These are phyloP conservation scores for Otolemur crassicaudatus DNA, from an alignment of 2,797 vertebrate genomes.

Conservation along the genomic window DNA sequence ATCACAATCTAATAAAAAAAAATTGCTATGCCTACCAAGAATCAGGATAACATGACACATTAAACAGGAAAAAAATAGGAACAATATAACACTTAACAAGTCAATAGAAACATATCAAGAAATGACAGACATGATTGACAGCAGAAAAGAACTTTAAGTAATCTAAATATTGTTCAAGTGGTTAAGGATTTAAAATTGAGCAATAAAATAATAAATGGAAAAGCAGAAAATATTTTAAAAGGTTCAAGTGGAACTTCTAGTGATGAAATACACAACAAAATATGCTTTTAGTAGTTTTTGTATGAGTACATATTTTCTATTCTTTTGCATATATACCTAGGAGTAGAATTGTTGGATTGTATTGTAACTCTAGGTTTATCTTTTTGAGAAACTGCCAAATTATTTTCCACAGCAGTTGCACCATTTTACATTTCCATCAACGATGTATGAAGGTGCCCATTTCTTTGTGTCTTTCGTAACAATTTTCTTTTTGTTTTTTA, in stretches of 20 bases:
- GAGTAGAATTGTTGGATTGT: background rate
- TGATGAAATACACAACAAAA: background rate
- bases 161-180: background rate
- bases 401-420: background rate
- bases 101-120: background rate
- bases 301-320: background rate
- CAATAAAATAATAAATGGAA: background rate
- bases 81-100: background rate
- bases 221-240: background rate
- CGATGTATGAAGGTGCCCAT: background rate
- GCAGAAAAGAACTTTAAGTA: background rate
- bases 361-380: background rate
- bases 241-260: background rate
- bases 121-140: slow-evolving; percentile 6
- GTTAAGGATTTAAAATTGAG: background rate
- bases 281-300: background rate
- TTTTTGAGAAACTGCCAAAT: background rate
- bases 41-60: background rate
- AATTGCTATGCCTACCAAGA: background rate
- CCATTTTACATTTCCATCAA: background rate
- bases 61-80: background rate
- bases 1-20: slow-evolving; percentile 17
- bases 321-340: background rate
- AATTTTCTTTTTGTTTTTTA: background rate
- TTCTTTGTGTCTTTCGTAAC: background rate